These are phyloP conservation scores for Agrochola lota DNA, from an alignment of 2,888 invertebrate species.

Conservation along the genomic window DNA sequence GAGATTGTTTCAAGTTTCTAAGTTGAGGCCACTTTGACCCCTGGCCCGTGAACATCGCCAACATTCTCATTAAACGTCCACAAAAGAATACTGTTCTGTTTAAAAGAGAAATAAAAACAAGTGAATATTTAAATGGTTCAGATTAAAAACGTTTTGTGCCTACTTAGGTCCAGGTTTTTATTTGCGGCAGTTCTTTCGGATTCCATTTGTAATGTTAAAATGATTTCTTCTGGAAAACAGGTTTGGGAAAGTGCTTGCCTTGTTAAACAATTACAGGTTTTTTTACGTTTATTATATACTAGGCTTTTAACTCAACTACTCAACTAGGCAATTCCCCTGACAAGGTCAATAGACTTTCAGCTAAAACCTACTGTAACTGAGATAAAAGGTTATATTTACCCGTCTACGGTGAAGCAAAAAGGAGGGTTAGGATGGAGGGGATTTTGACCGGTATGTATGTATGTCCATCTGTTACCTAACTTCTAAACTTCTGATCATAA, in stretches of 20 bases:
- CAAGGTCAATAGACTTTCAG: neutral
- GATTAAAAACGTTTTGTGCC: conserved; percentile 61
- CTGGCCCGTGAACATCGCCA: conserved; percentile 84
- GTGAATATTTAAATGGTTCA: conserved; percentile 68
- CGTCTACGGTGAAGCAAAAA: too few species aligned
- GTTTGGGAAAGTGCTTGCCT: conserved; percentile 15
- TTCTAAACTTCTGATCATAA: too few species aligned
- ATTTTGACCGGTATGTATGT: too few species aligned
- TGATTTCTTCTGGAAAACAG: conserved; percentile 40
- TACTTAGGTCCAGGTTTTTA: conserved; percentile 33
- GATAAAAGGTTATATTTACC: neutral
- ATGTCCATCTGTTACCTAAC: too few species aligned
- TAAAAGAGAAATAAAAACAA: conserved; percentile 71
- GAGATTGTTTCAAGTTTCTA: conserved; percentile 84
- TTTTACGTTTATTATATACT: conserved; percentile 14
- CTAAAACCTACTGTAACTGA: neutral
- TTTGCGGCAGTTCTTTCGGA: conserved; percentile 34
- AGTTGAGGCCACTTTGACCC: conserved; percentile 87
- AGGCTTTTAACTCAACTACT: too few species aligned
- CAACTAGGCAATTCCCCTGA: too few species aligned
- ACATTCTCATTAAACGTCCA: conserved; percentile 84
- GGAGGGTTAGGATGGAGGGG: too few species aligned
- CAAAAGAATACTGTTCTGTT: conserved; percentile 80
- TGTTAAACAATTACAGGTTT: conserved; percentile 40
- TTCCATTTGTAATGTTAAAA: conserved; percentile 48